Evolutionary conservation across 2,113 vertebrate species (phyloP), one percentile per base, ranked within the genome.

Genomic region (Daubentonia madagascariensis): DNA sequence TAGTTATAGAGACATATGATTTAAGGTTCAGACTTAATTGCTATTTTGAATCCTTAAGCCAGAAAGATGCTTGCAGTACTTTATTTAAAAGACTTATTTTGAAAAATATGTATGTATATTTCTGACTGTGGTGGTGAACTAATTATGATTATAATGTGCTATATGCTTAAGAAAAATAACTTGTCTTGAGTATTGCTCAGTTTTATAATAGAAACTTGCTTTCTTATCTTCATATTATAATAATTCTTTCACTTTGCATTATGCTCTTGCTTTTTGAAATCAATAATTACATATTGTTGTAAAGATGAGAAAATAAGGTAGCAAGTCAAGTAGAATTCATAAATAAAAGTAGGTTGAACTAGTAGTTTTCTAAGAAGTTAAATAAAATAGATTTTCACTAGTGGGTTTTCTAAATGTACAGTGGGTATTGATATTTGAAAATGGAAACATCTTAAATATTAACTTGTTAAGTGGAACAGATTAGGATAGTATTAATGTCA

Each of bases 21-120:
- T 95, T 94, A 96, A 96, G 84, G 81, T 94, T 97, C 92, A 85
- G 90, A 72, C 78, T 97, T 97, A 92, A 96, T 86, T 98, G 96
- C 67, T 95, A 43, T 94, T 96, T 90, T 94, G 93, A 73, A 92
- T 96, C 78, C 61, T 95, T 88, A 85, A 89, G 94, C 85, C 85
- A 76, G 59, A 76, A 90, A 96, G 90, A 94, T 88, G 48, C 84
- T 94, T 40, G 12, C n/a, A 54, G 35, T 72, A 95, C 72, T 97
- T 94, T 94, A 90, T 95, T 90, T 95, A 95, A 96, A 94, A 85
- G 50, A 40, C 76, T 97, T 97, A 40, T 52, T 96, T 92, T 87
- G 54, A 84, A 94, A 95, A 93, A 85, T 81, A 50, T 63, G 25
- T 61, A 73, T 57, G 28, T 73, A 57, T 93, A 40, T 87, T 91